Conservation (phyloP, 1,140 invertebrate genomes). For the Drosophila asahinai region DNA sequence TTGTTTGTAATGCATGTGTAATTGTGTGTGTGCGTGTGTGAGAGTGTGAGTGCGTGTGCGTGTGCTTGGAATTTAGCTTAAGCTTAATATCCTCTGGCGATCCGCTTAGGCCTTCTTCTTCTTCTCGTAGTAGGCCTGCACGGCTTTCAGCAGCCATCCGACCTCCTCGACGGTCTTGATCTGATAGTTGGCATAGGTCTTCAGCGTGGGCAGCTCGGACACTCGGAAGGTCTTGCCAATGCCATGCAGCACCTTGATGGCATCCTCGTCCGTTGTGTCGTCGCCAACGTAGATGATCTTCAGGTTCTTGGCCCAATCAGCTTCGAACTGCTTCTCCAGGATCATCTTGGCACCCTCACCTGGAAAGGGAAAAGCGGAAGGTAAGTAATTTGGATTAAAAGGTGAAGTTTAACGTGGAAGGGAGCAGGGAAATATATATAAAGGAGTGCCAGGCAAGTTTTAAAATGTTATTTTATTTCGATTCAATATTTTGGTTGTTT, state of each 20-base stretch:
- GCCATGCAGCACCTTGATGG: conserved; percentile 94
- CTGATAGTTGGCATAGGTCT: conserved; percentile 93
- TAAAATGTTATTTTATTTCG: too few relatives aligned
- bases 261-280: conserved; percentile 96
- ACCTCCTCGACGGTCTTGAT: conserved; percentile 95
- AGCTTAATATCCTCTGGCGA: conserved; percentile 58
- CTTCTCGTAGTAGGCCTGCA: conserved; percentile 87
- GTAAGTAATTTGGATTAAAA: background rate
- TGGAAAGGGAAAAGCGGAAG: conserved; percentile 51
- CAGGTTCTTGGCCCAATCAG: conserved; percentile 95
- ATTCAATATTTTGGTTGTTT: too few relatives aligned
- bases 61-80: conserved; percentile 77
- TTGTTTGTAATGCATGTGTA: background rate
- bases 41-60: conserved; percentile 36
- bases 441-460: too few relatives aligned
- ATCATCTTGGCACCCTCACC: conserved; percentile 95
- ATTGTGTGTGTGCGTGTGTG: conserved; percentile 28
- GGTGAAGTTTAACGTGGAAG: background rate
- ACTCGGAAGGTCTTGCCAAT: conserved; percentile 96
- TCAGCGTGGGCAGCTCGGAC: conserved; percentile 92
- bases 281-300: conserved; percentile 96
- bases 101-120: conserved; percentile 78
- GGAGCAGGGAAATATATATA: background rate
- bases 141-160: conserved; percentile 94
- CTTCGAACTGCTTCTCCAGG: conserved; percentile 93